Base-by-base conservation (phyloP, 2,888 invertebrate genomes). In the Agriopis aurantiaria region DNA sequence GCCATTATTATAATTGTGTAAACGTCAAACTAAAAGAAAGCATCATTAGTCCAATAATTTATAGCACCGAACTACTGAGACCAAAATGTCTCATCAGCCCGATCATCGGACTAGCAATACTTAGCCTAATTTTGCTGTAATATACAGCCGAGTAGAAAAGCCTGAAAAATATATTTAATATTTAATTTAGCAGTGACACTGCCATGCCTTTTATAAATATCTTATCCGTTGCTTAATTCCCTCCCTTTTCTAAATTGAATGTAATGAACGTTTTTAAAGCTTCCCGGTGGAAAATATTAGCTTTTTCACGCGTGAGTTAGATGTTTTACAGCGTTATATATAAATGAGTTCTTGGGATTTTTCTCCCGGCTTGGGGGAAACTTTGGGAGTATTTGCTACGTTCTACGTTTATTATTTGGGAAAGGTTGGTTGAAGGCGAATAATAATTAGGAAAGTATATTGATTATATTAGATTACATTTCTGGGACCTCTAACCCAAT, bases 231-330 rank as follows among this genome's bases (percentile, higher is more conserved):
- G 74, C 57, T 76, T 76, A 76, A 75, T 78, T 76, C 75, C 69
- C 68, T 71, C 64, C 75, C 69, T 78, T 76, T 76, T 72, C 77
- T 77, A 83, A 85, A 85, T 84, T 85, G 82, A 86, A 85, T 81
- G 80, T 84, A 85, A 87, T 83, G 80, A 85, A 82, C 77, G 79
- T 83, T 85, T 83, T 83, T 83, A 85, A 81, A 80, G 82, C 84
- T 82, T 85, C 76, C 73, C 74, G 65, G 76, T 76, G 80, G 79
- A 83, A 70, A 85, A 84, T 88, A 86, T 88, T 85, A 85, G 81
- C 83, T 85, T 85, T 82, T 85, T 82, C 82, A 81, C 83, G 82
- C 81, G 80, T 82, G 83, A 84, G 80, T 82, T 83, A 82, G 77
- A 77, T 82, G 78, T 84, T 84, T 82, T 80, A 84, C 80, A 80